phyloP scores from a whole-genome alignment of 2,113 vertebrate genomes.

The Zapornia atra region DNA sequence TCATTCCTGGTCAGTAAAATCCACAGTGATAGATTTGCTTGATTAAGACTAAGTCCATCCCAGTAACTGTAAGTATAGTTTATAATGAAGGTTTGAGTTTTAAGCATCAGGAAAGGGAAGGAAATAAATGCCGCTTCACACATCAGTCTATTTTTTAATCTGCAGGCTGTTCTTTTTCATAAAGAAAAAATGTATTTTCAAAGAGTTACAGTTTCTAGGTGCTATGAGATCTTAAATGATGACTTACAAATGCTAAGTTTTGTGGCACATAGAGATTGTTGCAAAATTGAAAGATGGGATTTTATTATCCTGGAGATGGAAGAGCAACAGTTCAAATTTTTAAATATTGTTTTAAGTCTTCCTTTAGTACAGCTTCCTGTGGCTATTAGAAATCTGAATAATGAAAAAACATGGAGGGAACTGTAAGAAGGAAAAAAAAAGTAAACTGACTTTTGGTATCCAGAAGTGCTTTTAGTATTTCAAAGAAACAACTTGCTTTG shows the following conservation, averaged over 20 bases:
- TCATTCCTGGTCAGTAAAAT: not conserved
- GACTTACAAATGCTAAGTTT: not conserved
- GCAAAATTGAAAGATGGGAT: not conserved
- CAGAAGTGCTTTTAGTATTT: not conserved
- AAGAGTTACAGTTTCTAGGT: not conserved
- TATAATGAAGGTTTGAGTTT: not conserved
- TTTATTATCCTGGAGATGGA: not conserved
- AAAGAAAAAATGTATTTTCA: not conserved
- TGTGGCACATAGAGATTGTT: not conserved
- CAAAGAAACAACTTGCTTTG: fast-evolving
- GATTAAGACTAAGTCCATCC: not conserved
- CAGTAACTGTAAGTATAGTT: not conserved
- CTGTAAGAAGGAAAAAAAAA: not conserved
- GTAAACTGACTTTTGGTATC: not conserved
- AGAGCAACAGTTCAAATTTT: not conserved
- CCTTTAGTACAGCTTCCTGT: not conserved
- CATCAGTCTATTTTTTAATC: not conserved
- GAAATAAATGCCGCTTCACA: not conserved
- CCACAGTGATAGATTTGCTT: not conserved
- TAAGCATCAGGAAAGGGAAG: not conserved
- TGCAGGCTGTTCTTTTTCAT: not conserved
- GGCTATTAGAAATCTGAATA: not conserved
- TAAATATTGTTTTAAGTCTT: not conserved
- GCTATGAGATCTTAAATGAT: not conserved
- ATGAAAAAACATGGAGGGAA: not conserved